phyloP scores from a whole-genome alignment of 23 tunicate species.

The Clavelina lepadiformis region DNA sequence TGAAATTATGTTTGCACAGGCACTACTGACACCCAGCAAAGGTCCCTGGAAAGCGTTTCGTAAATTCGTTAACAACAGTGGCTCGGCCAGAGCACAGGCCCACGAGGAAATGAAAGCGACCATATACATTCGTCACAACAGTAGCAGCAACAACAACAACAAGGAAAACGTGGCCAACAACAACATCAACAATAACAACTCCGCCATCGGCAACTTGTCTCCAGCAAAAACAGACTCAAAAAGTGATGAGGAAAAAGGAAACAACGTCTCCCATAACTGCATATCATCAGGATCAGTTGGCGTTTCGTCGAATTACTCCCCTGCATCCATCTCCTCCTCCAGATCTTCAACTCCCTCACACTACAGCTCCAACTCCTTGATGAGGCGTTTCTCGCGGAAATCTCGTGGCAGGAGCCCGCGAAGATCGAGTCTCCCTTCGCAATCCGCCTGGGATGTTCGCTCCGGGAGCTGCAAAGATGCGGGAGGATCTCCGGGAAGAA shows the following conservation, averaged over 20 bases:
- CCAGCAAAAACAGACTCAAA: neutral
- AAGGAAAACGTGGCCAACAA: neutral
- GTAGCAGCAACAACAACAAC: slow-evolving; percentile 28
- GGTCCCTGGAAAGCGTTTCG: slow-evolving; percentile 75
- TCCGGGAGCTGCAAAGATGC: slow-evolving; percentile 2
- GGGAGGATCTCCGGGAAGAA: neutral
- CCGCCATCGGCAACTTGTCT: too few relatives aligned
- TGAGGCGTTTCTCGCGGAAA: slow-evolving; percentile 62
- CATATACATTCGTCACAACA: slow-evolving; percentile 9
- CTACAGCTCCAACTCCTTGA: slow-evolving; percentile 38
- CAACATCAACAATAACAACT: neutral
- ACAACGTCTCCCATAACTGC: slow-evolving; percentile 6
- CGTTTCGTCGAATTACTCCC: slow-evolving; percentile 2
- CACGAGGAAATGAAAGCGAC: slow-evolving; percentile 38
- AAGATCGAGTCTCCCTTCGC: slow-evolving; percentile 57
- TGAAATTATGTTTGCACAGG: slow-evolving; percentile 28
- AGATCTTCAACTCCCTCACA: slow-evolving; percentile 4
- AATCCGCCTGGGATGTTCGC: slow-evolving; percentile 55
- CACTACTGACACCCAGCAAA: slow-evolving; percentile 26
- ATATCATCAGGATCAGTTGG: neutral
- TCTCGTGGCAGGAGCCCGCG: slow-evolving; percentile 24
- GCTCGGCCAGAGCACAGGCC: slow-evolving; percentile 16
- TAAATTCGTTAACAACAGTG: slow-evolving; percentile 34
- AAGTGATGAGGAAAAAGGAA: neutral
- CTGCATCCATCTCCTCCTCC: neutral